These are phyloP conservation scores for Melinaea marsaeus DNA, from an alignment of 2,888 invertebrate genomes.

Conservation along the genomic window DNA sequence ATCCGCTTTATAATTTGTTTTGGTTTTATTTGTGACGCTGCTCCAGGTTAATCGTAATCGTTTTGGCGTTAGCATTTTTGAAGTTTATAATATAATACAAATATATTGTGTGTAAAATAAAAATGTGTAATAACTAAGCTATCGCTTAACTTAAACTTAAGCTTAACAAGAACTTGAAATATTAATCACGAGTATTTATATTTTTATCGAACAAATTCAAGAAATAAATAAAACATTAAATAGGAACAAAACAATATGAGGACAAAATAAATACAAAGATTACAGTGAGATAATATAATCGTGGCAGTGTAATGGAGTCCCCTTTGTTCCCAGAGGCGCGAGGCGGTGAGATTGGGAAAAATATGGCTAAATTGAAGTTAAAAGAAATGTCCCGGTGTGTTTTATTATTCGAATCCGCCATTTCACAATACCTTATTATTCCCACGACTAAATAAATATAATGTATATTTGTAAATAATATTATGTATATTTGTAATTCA, in stretches of 20 bases:
- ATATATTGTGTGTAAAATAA: background rate
- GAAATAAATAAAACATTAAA: background rate
- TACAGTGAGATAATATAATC: slow-evolving; percentile 4
- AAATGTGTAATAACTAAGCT: background rate
- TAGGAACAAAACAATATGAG: background rate
- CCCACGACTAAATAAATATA: background rate
- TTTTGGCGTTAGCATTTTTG: slow-evolving; percentile 35
- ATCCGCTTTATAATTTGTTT: slow-evolving; percentile 74
- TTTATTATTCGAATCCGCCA: background rate
- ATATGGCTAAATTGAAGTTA: slow-evolving; percentile 6
- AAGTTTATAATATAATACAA: background rate
- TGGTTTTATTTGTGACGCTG: slow-evolving; percentile 63
- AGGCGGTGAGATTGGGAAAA: slow-evolving; percentile 5
- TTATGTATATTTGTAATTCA: background rate
- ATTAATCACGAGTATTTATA: background rate
- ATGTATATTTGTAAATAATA: background rate
- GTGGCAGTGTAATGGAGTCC: slow-evolving; percentile 4
- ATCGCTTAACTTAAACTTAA: background rate
- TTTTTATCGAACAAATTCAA: background rate
- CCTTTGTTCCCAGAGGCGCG: slow-evolving; percentile 3
- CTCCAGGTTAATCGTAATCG: slow-evolving; percentile 54
- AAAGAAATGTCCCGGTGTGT: slow-evolving; percentile 5
- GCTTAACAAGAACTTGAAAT: too few relatives aligned
- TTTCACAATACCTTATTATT: background rate
- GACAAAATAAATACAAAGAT: slow-evolving; percentile 6